Conservation (phyloP, 2,888 invertebrate genomes). For the Prenolepis imparis region DNA sequence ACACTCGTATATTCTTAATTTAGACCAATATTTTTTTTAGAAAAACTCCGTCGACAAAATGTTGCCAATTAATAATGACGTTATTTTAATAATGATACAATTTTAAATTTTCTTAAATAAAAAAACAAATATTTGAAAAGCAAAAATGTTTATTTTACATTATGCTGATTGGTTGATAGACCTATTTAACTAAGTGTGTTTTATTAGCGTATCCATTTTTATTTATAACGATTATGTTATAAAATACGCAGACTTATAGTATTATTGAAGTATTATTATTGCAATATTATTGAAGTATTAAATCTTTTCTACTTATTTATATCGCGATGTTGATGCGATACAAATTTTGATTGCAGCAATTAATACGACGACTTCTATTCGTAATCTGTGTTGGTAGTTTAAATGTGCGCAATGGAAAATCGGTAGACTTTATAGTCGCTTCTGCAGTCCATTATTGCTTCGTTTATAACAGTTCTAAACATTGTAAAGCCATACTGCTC, state of each 20-base stretch:
- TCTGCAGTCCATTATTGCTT: slow-evolving; percentile 85
- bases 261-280: neutral
- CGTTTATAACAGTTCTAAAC: slow-evolving; percentile 85
- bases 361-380: slow-evolving; percentile 6
- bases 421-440: slow-evolving; percentile 80
- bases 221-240: neutral
- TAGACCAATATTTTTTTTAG: neutral
- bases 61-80: neutral
- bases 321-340: neutral
- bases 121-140: neutral
- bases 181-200: neutral
- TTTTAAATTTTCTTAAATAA: neutral
- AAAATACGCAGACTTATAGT: neutral
- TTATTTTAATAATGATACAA: neutral
- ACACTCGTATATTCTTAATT: neutral
- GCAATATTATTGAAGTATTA: neutral
- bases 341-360: slow-evolving; percentile 4
- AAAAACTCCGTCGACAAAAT: neutral
- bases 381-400: neutral
- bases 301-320: neutral
- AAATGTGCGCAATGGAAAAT: slow-evolving; percentile 39
- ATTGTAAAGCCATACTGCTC: slow-evolving; percentile 83
- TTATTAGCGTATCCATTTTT: neutral
- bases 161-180: neutral
- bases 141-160: neutral